Conservation (phyloP, 1,140 invertebrate genomes). For the Scaptomyza pallida region DNA sequence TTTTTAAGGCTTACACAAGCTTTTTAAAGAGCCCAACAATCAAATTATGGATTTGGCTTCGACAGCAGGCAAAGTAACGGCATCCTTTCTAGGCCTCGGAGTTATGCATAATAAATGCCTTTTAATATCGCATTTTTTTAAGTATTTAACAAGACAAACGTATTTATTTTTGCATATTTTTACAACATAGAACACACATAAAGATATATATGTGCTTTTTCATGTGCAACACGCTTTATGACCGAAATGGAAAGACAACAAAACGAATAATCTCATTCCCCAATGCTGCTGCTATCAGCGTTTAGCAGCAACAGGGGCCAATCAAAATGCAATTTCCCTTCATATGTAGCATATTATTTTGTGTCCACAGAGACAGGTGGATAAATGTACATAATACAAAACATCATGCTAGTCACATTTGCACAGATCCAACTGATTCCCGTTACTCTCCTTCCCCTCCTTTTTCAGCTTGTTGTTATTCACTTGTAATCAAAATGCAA, state of each 20-base stretch:
- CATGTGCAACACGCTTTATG: constrained; percentile 55
- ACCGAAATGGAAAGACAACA: background rate
- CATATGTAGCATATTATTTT: constrained; percentile 61
- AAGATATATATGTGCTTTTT: constrained; percentile 48
- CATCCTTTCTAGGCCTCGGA: background rate
- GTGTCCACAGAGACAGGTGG: constrained; percentile 28
- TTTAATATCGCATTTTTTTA: constrained; percentile 28
- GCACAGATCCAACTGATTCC: constrained; percentile 27
- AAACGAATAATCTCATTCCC: no score
- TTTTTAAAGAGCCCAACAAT: constrained; percentile 20
- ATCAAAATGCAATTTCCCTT: constrained; percentile 78
- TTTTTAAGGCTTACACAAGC: constrained; percentile 40
- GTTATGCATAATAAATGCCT: constrained; percentile 1
- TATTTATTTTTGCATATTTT: constrained; percentile 64
- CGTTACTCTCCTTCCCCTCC: background rate
- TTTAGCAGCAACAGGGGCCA: constrained; percentile 57
- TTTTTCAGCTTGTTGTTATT: constrained; percentile 21
- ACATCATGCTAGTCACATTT: constrained; percentile 5
- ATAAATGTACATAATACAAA: constrained; percentile 17
- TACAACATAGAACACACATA: constrained; percentile 43
- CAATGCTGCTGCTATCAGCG: constrained; percentile 65
- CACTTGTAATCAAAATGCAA: constrained; percentile 73
- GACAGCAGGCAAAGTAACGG: background rate
- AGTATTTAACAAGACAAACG: constrained; percentile 11
- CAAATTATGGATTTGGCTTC: constrained; percentile 20